Base-by-base conservation (phyloP, 2,888 invertebrate species). In the Diloba caeruleocephala region DNA sequence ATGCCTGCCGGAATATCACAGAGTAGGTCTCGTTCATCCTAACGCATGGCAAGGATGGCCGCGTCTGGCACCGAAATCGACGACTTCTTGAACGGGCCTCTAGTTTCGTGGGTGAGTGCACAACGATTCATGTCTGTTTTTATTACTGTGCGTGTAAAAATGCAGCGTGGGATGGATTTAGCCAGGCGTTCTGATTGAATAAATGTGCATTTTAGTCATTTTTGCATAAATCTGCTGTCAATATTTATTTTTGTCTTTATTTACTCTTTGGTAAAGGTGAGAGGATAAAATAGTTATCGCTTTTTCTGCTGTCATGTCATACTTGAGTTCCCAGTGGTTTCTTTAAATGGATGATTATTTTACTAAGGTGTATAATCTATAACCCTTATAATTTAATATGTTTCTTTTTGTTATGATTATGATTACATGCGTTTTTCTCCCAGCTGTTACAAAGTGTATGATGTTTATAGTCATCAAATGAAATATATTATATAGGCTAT, bases 81-180 rank as follows among this genome's bases (percentile, higher is more conserved):
- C 84, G 97, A 97, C 84, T 96, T 97, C 89, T 94, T 97, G 86
- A 95, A 95, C 84, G 97, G 97, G 81, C 97, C 97, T 80, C 94
- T 98, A 72, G 96, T 97, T 78, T 96, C 96, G 87, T 98, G 97
- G 97, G 97, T 97, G 94, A 95, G 95, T 94, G 89, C 87, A 87
- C 88, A 90, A 79, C 81, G 76, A 87, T 87, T 82, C 78, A 79
- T 85, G 79, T 78, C 69, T 76, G 79, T 80, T 84, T 84, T 84
- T 87, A 80, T 81, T 58, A 48, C 42, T 77, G 76, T 76, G 74
- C 70, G 76, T 77, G 79, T 82, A 80, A 79, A 78, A 84, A 75
- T 78, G 68, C 82, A 54, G 80, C 85, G 85, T 87, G 85, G 84
- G 84, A 85, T 82, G 78, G 82, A 84, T 78, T 81, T 78, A 76